Percentiles rank a stretch among this genome's conserved stretches.
Evolutionary conservation across 2,888 invertebrate genomes (phyloP).

Genomic region (Xestia c-nigrum): DNA sequence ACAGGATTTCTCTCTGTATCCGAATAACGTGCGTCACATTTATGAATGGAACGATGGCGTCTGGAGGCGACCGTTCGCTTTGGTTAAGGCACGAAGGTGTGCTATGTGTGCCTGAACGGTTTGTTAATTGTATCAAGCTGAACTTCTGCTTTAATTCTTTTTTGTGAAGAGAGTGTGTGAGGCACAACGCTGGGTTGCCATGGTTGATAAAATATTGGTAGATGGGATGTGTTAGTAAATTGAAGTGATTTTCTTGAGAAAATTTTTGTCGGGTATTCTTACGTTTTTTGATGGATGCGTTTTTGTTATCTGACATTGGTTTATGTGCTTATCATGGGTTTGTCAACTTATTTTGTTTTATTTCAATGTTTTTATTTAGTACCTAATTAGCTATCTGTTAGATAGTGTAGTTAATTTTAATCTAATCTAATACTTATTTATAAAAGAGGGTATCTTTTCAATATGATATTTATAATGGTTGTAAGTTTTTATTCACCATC

Average conservation of each 20-base stretch:
- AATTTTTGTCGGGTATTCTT: conserved; percentile 20
- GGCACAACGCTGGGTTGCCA: conserved; percentile 25
- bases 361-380: not conserved
- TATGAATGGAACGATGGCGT: not conserved
- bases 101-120: not conserved
- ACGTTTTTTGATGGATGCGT: not conserved
- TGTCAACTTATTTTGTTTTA: not conserved
- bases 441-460: not conserved
- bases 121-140: not conserved
- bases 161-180: not conserved
- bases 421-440: not conserved
- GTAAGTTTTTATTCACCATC: too few relatives aligned
- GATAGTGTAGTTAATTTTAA: not conserved
- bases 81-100: not conserved
- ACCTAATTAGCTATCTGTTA: not conserved
- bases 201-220: conserved; percentile 29
- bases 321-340: not conserved
- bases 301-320: conserved; percentile 4
- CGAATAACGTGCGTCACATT: not conserved
- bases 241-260: conserved; percentile 18
- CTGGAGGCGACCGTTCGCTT: not conserved
- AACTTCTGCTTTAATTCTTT: conserved; percentile 7
- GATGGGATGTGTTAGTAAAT: conserved; percentile 37
- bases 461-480: not conserved
- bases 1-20: not conserved